Conservation (phyloP, 2,113 vertebrate genomes). For the Mirounga angustirostris region DNA sequence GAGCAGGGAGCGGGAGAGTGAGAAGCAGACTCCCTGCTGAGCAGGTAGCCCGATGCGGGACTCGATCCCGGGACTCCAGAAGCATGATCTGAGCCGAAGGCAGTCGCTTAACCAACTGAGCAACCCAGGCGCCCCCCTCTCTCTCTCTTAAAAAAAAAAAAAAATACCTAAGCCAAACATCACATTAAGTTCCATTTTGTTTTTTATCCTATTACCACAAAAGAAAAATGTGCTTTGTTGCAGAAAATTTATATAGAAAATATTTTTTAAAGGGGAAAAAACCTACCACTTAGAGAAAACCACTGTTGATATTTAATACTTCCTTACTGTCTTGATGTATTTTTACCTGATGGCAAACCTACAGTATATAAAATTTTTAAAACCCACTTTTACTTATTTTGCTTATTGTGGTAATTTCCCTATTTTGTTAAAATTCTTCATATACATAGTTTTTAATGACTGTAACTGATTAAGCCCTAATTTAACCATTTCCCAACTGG, state of each 20-base stretch:
- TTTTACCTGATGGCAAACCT: conserved; percentile 48
- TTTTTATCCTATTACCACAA: neutral
- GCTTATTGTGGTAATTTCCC: conserved; percentile 1
- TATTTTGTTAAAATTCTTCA: conserved; percentile 37
- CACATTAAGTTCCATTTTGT: neutral
- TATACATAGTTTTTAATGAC: conserved; percentile 1
- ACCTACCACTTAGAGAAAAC: neutral
- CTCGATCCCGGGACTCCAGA: no score
- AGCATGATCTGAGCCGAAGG: no score
- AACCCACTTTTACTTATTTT: neutral
- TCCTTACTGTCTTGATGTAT: neutral
- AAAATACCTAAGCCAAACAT: neutral
- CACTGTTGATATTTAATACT: neutral
- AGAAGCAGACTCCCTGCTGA: no score
- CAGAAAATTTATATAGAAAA: neutral
- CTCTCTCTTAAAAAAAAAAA: neutral
- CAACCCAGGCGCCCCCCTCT: no score
- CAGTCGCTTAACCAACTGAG: no score
- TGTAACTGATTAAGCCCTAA: neutral
- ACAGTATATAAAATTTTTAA: neutral
- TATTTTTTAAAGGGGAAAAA: neutral
- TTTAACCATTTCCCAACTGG: neutral
- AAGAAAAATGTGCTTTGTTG: neutral
- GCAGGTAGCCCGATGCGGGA: no score
- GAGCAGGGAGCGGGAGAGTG: no score